phyloP scores from a whole-genome alignment of 2,113 vertebrate species.

The Nycticebus coucang region DNA sequence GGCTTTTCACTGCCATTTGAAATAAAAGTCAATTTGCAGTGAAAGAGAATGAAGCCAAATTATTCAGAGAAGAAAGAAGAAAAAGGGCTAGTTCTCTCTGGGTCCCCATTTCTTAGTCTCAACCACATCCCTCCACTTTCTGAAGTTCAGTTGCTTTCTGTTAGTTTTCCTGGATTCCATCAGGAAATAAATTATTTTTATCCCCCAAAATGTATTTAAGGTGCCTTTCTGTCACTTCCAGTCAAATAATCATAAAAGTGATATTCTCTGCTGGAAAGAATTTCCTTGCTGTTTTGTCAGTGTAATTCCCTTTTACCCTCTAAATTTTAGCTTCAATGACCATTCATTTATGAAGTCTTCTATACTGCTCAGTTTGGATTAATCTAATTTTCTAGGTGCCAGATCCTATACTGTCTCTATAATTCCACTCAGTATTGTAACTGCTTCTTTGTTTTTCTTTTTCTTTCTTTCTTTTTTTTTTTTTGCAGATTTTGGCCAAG shows the following conservation, averaged over 20 bases:
- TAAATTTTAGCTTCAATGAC: not conserved
- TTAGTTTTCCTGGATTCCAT: not conserved
- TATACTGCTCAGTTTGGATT: not conserved
- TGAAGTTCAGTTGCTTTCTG: not conserved
- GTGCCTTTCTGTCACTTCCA: not conserved
- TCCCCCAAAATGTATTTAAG: not conserved
- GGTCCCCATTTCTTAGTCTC: not conserved
- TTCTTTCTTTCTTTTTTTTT: too few species aligned
- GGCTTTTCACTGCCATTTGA: not conserved
- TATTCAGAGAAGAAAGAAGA: not conserved
- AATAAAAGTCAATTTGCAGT: slow-evolving; percentile 8
- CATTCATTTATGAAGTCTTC: not conserved
- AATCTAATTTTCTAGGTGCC: not conserved
- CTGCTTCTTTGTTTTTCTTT: not conserved
- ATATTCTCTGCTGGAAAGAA: not conserved
- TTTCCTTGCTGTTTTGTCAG: not conserved
- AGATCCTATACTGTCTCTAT: not conserved
- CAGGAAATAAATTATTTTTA: not conserved
- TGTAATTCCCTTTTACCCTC: not conserved
- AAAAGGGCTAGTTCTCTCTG: not conserved
- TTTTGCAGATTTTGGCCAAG: too few species aligned
- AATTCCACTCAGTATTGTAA: not conserved
- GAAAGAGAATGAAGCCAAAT: not conserved
- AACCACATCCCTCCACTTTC: not conserved
- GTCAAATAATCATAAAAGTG: not conserved